Evolutionary conservation across 2,888 invertebrate species (phyloP), one percentile per base, ranked within the genome.

Genomic region (Petrolisthes manimaculis): DNA sequence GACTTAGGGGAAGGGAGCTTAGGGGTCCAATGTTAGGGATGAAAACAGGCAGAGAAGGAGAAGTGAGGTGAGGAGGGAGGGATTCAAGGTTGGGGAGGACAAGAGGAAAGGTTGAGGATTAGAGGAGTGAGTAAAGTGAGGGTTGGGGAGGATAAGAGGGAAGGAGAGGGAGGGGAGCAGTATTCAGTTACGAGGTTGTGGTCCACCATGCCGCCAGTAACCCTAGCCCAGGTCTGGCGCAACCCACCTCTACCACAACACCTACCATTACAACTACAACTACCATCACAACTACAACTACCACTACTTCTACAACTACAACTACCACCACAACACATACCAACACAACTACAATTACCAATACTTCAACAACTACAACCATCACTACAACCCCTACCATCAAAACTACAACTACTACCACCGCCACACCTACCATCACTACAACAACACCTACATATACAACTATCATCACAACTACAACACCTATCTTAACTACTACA

Each of bases 111-210:
- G n/a, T 18, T 6, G 71, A 71, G 6, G n/a, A n/a, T 12, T n/a
- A 71, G n/a, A n/a, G n/a, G 71, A 6, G 71, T 12, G 71, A 18
- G 71, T 5, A n/a, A 71, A n/a, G n/a, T 12, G n/a, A n/a, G n/a
- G 71, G 71, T 8, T 5, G 8, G n/a, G 8, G 8, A 71, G 71
- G 71, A n/a, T n/a, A 18, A 5, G 71, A 18, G 71, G n/a, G 71
- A 71, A n/a, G n/a, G 71, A 12, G 71, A n/a, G 71, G n/a, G 8
- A 71, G 71, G 71, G n/a, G n/a, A n/a, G 71, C n/a, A 12, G 71
- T 71, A 71, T 71, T 71, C 71, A n/a, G 71, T 71, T 71, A 71
- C 71, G 71, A n/a, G 71, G 71, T 71, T 71, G 71, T 71, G 71
- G 71, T 71, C n/a, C 71, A 71, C 71, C 71, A 5, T 71, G 71